Evolutionary conservation across 2,888 invertebrate genomes (phyloP).

Genomic region (Lasioglossum morio): DNA sequence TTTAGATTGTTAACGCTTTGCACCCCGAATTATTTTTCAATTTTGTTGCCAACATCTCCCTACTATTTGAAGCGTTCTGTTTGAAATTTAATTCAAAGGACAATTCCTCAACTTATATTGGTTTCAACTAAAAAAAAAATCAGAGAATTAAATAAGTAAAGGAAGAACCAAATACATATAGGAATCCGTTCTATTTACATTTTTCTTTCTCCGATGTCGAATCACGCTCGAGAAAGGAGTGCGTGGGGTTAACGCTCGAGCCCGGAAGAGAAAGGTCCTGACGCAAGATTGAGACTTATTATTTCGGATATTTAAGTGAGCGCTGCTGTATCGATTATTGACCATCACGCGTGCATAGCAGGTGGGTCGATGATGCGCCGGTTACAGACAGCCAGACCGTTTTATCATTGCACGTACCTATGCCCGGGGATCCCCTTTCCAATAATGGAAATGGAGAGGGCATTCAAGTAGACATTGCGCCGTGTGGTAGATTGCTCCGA

Average conservation of each 20-base stretch:
- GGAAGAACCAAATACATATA: too few relatives aligned
- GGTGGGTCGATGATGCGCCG: conserved; percentile 15
- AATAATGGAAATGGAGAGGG: conserved; percentile 71
- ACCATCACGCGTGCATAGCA: background rate
- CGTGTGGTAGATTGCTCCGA: conserved; percentile 66
- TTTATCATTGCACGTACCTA: conserved; percentile 55
- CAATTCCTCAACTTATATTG: too few relatives aligned
- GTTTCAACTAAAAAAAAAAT: too few relatives aligned
- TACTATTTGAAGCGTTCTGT: too few relatives aligned
- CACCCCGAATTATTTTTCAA: too few relatives aligned
- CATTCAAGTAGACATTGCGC: conserved; percentile 67
- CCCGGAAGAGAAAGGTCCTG: rapidly evolving
- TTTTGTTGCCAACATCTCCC: too few relatives aligned
- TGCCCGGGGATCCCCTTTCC: conserved; percentile 53
- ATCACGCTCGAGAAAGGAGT: too few relatives aligned
- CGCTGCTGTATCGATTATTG: conserved; percentile 1
- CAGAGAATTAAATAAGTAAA: too few relatives aligned
- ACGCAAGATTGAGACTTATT: background rate
- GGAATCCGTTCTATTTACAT: too few relatives aligned
- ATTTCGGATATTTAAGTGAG: background rate
- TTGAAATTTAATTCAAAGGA: too few relatives aligned
- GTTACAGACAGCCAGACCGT: conserved; percentile 45
- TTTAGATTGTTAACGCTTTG: background rate
- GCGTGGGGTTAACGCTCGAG: background rate
- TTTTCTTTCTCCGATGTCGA: too few relatives aligned